Evolutionary conservation across 2,888 invertebrate species (phyloP).

Genomic region (Brenthis hecate): DNA sequence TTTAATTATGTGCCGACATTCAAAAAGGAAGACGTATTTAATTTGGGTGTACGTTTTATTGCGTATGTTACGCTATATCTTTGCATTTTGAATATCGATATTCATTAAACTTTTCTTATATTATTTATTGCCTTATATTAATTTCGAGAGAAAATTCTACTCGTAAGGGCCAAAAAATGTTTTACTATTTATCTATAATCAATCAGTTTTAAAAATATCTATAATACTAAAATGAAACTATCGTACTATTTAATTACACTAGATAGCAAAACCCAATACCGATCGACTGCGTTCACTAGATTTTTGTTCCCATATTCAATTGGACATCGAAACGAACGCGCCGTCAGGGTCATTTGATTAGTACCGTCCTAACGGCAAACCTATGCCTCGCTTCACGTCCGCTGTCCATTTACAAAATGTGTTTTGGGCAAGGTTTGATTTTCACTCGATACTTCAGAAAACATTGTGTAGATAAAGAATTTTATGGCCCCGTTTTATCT

Average conservation of each 20-base stretch:
- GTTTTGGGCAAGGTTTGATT: constrained; percentile 45
- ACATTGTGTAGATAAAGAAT: constrained; percentile 22
- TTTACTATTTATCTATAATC: background rate
- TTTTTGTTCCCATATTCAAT: constrained; percentile 43
- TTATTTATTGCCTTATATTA: too few species aligned
- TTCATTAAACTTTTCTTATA: too few species aligned
- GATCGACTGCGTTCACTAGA: constrained; percentile 27
- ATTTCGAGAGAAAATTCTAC: too few species aligned
- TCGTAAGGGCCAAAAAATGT: too few species aligned
- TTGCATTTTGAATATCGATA: too few species aligned
- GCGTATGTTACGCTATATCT: too few species aligned
- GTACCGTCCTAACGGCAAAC: constrained; percentile 36
- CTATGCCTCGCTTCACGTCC: constrained; percentile 42
- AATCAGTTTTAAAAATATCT: background rate
- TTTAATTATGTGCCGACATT: too few species aligned
- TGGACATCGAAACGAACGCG: constrained; percentile 40
- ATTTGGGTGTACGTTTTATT: too few species aligned
- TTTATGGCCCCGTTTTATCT: constrained; percentile 11
- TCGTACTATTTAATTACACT: background rate
- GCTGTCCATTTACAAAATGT: constrained; percentile 55
- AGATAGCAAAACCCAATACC: constrained; percentile 23
- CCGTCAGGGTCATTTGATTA: constrained; percentile 53
- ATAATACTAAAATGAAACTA: background rate
- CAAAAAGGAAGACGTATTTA: too few species aligned
- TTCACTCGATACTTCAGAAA: constrained; percentile 23